These are phyloP conservation scores for Anoplophora glabripennis DNA, from an alignment of 1,140 invertebrate species.

Conservation along the genomic window DNA sequence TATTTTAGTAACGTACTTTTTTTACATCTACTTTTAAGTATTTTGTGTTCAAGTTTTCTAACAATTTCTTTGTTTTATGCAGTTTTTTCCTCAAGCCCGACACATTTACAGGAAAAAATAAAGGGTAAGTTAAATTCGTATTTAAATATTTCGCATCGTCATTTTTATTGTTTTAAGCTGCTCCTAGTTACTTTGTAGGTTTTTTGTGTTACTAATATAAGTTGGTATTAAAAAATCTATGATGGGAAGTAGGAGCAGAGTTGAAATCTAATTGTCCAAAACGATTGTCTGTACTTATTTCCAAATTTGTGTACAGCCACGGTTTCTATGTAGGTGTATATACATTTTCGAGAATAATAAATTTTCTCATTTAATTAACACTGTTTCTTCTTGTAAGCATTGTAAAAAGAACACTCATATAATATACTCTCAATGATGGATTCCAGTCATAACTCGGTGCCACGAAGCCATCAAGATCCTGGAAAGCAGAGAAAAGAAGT, in stretches of 20 bases:
- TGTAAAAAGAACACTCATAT: background rate
- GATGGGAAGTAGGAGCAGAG: background rate
- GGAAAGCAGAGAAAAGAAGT: slow-evolving; percentile 21
- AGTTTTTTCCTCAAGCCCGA: slow-evolving; percentile 24
- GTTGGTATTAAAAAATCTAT: background rate
- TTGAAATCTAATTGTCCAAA: no score
- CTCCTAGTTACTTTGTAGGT: background rate
- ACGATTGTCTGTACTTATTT: no score
- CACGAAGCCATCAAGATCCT: slow-evolving; percentile 31
- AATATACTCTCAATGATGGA: slow-evolving; percentile 12
- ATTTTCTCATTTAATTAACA: no score
- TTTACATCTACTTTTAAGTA: background rate
- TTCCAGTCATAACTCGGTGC: slow-evolving; percentile 34
- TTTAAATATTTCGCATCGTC: no score
- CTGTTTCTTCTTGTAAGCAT: background rate
- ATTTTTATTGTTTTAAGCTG: slow-evolving; percentile 1
- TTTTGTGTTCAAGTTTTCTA: background rate
- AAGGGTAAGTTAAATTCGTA: slow-evolving; percentile 30
- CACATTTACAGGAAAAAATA: slow-evolving; percentile 29
- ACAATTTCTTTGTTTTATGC: slow-evolving; percentile 16
- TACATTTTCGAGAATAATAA: no score
- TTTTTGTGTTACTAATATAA: background rate
- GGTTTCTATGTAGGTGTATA: no score
- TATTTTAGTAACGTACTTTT: background rate
- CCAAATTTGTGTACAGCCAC: no score